Evolutionary conservation across 1,140 invertebrate species (phyloP), one percentile per base, ranked within the genome.

Genomic region (Steinernema khuongi): DNA sequence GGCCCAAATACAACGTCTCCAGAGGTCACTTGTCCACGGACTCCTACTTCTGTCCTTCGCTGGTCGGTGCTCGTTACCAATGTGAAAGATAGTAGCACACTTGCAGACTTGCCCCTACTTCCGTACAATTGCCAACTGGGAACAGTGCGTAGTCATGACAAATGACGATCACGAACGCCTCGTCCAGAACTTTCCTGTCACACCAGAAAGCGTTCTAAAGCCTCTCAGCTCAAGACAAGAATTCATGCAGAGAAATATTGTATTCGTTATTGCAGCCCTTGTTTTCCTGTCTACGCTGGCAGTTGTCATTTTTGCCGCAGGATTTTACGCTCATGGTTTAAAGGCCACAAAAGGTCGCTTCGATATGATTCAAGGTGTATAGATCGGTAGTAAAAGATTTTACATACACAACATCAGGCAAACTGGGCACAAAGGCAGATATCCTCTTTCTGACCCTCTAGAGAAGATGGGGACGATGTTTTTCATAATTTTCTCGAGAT

Each of bases 21-120:
- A 36, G 50, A 28, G 74, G 76, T 44, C 73, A 71, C 17, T 68
- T 82, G 4, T 80, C 77, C 1, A 74, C 81, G 68, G 81, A 82
- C 26, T 68, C 80, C 1, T 82, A 84, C 68, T 82, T 80, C 44
- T 82, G 81, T 77, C 81, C 81, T 1, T 78, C 81, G 4, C 17
- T 81, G 0, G 79, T 74, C 31, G 44, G 41, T 70, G 22, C 41
- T 43, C n/a, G 41, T 43, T 43, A 17, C 17, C n/a, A 43, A 17
- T 17, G 17, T 43, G 41, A 43, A n/a, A 17, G 41, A 43, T 43
- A 77, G 1, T 41, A 1, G 1, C 11, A 22, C 31, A 2, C 22
- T 68, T 79, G 18, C 41, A 80, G 75, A 77, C 73, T 14, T 81
- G 80, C 41, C 81, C 81, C 7, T 82, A 83, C 72, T 85, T 82